These are phyloP conservation scores for Leptinotarsa rubiginosa DNA, from an alignment of 2,888 invertebrate species.

Conservation along the genomic window DNA sequence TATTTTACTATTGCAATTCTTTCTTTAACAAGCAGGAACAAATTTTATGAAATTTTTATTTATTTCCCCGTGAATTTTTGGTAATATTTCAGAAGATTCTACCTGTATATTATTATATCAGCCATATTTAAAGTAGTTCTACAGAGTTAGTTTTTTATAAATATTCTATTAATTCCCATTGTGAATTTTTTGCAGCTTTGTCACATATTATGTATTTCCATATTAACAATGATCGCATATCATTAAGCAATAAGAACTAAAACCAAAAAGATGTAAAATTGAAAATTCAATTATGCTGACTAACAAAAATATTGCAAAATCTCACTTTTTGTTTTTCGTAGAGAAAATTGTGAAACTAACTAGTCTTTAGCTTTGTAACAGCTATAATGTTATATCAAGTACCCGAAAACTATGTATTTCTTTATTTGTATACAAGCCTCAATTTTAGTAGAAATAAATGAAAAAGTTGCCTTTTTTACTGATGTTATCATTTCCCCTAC, in stretches of 20 bases:
- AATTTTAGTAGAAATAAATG: constrained; percentile 63
- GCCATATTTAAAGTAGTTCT: constrained; percentile 47
- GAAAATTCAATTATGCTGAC: constrained; percentile 53
- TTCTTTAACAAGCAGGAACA: not conserved
- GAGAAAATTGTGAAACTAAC: constrained; percentile 54
- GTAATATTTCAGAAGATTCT: not conserved
- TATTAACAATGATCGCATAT: constrained; percentile 43
- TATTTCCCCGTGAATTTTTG: not conserved
- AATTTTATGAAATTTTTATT: not conserved
- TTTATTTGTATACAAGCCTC: constrained; percentile 56
- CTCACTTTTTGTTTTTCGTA: constrained; percentile 35
- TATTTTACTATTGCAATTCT: too few species aligned
- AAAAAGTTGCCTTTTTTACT: constrained; percentile 62
- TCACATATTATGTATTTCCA: constrained; percentile 40
- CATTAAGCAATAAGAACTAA: constrained; percentile 43
- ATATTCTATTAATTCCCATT: constrained; percentile 33
- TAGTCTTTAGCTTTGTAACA: constrained; percentile 62
- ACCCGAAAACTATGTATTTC: constrained; percentile 43
- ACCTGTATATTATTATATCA: constrained; percentile 27
- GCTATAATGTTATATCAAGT: constrained; percentile 45
- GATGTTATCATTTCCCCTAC: not conserved
- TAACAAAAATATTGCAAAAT: constrained; percentile 51
- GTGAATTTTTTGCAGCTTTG: constrained; percentile 40
- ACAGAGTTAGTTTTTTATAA: constrained; percentile 43
- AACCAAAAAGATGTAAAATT: constrained; percentile 26